Percentiles rank a stretch among this genome's conserved stretches.
Conservation (phyloP, 2,797 vertebrate genomes). For the Myotis pilosus region DNA sequence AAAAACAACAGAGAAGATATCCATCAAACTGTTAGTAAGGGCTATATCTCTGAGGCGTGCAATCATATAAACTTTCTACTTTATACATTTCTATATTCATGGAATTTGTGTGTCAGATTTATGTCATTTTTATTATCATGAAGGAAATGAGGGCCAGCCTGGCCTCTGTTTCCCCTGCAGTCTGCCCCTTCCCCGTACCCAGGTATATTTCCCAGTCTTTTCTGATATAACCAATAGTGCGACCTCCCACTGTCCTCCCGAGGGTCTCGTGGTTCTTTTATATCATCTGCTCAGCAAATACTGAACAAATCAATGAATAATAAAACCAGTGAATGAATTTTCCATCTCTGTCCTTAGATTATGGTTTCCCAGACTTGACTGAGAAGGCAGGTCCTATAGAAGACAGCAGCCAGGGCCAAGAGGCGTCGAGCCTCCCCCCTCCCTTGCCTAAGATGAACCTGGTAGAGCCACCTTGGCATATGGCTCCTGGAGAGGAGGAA, state of each 20-base stretch:
- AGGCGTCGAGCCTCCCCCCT: conserved; percentile 71
- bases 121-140: background rate
- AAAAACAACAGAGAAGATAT: background rate
- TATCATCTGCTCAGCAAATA: background rate
- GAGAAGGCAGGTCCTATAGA: conserved; percentile 76
- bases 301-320: background rate
- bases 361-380: conserved; percentile 82
- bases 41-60: rapidly evolving
- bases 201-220: background rate
- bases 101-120: background rate
- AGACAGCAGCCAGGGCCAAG: conserved; percentile 73
- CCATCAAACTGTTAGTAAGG: background rate
- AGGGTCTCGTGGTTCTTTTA: background rate
- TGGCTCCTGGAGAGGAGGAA: conserved; percentile 61
- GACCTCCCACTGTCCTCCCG: no score
- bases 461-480: conserved; percentile 76
- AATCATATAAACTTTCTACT: background rate
- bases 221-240: background rate
- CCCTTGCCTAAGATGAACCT: conserved; percentile 72
- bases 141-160: background rate
- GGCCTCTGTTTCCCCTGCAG: background rate
- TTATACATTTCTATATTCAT: background rate
- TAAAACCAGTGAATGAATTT: background rate
- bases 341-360: conserved; percentile 81
- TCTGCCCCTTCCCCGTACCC: background rate